Evolutionary conservation across 2,113 vertebrate species (phyloP).

Genomic region (Mustela nigripes): DNA sequence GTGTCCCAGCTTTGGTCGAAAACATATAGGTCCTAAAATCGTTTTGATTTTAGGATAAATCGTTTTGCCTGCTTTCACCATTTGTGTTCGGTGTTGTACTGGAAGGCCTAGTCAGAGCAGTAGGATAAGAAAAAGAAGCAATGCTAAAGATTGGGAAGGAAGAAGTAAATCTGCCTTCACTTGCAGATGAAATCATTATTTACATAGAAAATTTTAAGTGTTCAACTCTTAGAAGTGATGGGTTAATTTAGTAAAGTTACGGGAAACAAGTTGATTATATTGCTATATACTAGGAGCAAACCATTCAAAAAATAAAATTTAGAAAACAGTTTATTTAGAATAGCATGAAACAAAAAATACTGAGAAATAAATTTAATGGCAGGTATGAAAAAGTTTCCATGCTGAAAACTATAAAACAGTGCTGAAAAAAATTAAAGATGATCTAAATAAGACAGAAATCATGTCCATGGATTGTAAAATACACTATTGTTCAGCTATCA

Average conservation of each 20-base stretch:
- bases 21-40: neutral
- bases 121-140: neutral
- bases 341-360: neutral
- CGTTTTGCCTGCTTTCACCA: neutral
- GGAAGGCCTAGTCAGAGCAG: neutral
- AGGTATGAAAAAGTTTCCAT: neutral
- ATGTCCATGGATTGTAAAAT: neutral
- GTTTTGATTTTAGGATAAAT: neutral
- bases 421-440: neutral
- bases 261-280: slow-evolving; percentile 29
- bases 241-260: slow-evolving; percentile 18
- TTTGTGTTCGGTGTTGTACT: neutral
- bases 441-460: neutral
- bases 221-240: neutral
- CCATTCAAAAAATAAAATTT: neutral
- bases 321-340: neutral
- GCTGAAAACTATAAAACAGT: neutral
- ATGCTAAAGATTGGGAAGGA: neutral
- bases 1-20: neutral
- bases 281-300: neutral
- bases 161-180: neutral
- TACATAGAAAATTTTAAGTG: neutral
- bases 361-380: neutral
- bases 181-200: neutral
- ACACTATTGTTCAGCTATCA: neutral